These are phyloP conservation scores for Oegoconia quadripuncta DNA, from an alignment of 2,888 invertebrate genomes.

Conservation along the genomic window DNA sequence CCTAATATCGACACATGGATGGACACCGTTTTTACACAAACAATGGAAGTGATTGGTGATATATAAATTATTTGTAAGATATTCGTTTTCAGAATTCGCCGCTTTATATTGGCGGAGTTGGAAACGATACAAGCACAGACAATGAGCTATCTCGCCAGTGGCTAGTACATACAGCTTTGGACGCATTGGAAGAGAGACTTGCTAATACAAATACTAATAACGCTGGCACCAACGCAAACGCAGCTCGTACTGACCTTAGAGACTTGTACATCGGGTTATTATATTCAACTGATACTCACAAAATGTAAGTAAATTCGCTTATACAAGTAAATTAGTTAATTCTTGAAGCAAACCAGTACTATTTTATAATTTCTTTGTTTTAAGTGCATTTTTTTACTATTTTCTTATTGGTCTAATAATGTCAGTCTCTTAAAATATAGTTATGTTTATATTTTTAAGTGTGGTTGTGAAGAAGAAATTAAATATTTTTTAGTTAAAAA, in stretches of 20 bases:
- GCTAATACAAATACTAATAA: constrained; percentile 53
- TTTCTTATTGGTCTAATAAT: too few species aligned
- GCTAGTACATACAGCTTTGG: constrained; percentile 94
- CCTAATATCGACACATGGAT: too few species aligned
- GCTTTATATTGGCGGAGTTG: constrained; percentile 85
- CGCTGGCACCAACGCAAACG: constrained; percentile 77
- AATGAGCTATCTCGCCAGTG: constrained; percentile 94
- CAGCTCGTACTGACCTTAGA: constrained; percentile 84
- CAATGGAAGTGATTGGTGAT: too few species aligned
- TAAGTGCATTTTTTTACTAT: not conserved
- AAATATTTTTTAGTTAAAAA: too few species aligned
- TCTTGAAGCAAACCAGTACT: not conserved
- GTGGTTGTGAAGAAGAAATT: too few species aligned
- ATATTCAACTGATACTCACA: constrained; percentile 96
- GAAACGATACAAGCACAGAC: constrained; percentile 82
- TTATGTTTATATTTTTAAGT: too few species aligned
- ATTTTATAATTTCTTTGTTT: not conserved
- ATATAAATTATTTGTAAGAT: too few species aligned
- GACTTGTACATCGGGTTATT: constrained; percentile 95
- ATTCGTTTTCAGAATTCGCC: constrained; percentile 89
- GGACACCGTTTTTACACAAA: too few species aligned
- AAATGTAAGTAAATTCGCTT: constrained; percentile 84
- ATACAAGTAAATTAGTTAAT: not conserved
- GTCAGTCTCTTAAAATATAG: too few species aligned
- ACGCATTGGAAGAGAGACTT: constrained; percentile 93